phyloP scores from a whole-genome alignment of 2,888 invertebrate genomes.

The Eretmocerus hayati region DNA sequence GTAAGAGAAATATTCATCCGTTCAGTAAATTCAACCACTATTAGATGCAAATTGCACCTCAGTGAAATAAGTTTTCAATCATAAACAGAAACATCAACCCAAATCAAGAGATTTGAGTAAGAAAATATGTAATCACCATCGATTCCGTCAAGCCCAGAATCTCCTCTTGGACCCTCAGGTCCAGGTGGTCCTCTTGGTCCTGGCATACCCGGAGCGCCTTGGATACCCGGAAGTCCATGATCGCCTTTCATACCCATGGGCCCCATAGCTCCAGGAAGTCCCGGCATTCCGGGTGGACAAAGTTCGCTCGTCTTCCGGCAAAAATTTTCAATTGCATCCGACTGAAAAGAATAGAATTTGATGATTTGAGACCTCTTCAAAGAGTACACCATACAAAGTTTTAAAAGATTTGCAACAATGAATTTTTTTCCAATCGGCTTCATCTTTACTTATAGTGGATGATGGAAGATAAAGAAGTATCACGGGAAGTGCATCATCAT shows the following conservation, averaged over 20 bases:
- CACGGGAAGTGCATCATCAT: no score
- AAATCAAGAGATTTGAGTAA: not conserved
- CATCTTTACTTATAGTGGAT: no score
- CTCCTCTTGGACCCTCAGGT: conserved; percentile 62
- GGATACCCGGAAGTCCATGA: conserved; percentile 58
- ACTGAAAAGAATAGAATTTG: conserved; percentile 54
- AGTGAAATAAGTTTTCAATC: no score
- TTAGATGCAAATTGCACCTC: no score
- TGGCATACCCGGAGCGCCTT: conserved; percentile 65
- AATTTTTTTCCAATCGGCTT: no score
- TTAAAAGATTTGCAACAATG: no score
- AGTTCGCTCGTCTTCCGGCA: conserved; percentile 77
- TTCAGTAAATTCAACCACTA: no score
- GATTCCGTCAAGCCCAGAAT: conserved; percentile 72
- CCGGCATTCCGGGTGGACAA: conserved; percentile 64
- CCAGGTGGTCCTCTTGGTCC: conserved; percentile 51
- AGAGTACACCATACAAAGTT: no score
- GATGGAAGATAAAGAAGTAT: no score
- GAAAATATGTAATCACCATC: conserved; percentile 65
- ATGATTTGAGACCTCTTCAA: no score
- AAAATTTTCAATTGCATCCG: conserved; percentile 75
- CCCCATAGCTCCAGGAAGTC: conserved; percentile 65
- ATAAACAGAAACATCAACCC: not conserved
- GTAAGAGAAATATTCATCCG: no score
- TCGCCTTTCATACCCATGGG: conserved; percentile 45